Base-by-base conservation (phyloP, 2,888 invertebrate species). In the Eutolmus rufibarbis region DNA sequence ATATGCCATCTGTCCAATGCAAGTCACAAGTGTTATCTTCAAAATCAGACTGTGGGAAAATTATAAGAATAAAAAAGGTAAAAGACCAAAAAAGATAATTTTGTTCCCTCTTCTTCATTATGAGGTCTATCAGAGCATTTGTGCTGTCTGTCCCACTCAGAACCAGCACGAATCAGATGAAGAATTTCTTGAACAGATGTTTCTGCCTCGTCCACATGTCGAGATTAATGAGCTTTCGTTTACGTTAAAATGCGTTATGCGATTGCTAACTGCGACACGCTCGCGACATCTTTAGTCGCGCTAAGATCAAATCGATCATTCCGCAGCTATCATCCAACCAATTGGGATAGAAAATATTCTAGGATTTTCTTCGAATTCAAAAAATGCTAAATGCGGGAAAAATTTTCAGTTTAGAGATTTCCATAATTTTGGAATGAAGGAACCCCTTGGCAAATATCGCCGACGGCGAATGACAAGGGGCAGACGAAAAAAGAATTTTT, bases 161-260 rank as follows among this genome's bases (percentile, higher is more conserved):
- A 74, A 86, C 56, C 23, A 46, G 77, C 82, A 74, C 28, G 12
- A 66, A 28, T 9, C 23, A 74, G 84, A 86, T 31, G 87, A 87
- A 87, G 86, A 86, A 87, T 88, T 82, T 77, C 81, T 74, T 74
- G 14, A 84, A 84, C 88, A 88, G 88, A 88, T 88, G 88, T 88
- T 88, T 46, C 87, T 87, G 81, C 74, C 76, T 87, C 86, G 87
- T 87, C 88, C 88, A 76, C 87, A 82, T 87, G 86, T 88, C 88
- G 86, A 34, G 43, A 81, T 82, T 88, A 88, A 88, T 88, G 84
- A 86, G 84, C 84, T 66, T 84, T 87, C 74, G 86, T 88, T 86
- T 86, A 86, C 82, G 86, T 81, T 86, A 82, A 31, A 78, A 57
- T 28, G 66, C 84, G 84, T 74, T 66, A 87, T 43, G 86, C 86